A percentile compares a stretch with the other conserved stretches of the same genome.
Conservation (phyloP, 2,113 vertebrate species). For the Ornithorhynchus anatinus region DNA sequence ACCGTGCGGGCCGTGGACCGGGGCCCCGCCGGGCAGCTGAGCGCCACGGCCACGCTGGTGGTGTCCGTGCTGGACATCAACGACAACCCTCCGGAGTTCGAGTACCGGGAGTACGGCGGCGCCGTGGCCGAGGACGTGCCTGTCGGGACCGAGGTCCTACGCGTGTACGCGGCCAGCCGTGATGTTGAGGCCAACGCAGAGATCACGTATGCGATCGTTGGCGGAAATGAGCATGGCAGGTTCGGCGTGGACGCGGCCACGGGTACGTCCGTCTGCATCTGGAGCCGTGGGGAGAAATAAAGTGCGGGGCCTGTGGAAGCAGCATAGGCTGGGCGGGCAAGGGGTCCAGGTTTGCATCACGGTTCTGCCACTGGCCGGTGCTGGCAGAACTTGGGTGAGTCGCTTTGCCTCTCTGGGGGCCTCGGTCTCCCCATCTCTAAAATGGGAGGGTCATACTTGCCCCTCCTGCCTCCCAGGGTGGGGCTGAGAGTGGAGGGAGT, state of each 20-base stretch:
- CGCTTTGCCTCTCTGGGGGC: too few species aligned
- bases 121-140: constrained; percentile 82
- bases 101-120: constrained; percentile 88
- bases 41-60: constrained; percentile 75
- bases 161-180: constrained; percentile 89
- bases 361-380: too few species aligned
- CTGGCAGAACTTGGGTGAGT: too few species aligned
- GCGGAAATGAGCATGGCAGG: constrained; percentile 91
- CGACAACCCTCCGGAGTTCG: constrained; percentile 95
- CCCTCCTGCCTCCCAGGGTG: too few species aligned
- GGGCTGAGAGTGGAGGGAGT: too few species aligned
- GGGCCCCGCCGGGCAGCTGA: constrained; percentile 81
- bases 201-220: constrained; percentile 89
- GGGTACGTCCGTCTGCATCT: too few species aligned
- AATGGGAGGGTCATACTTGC: too few species aligned
- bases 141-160: constrained; percentile 85
- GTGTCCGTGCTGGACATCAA: constrained; percentile 96
- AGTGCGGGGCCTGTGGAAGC: too few species aligned
- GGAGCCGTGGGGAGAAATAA: too few species aligned
- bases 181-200: constrained; percentile 88
- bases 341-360: too few species aligned
- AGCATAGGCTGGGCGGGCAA: too few species aligned
- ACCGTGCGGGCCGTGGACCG: constrained; percentile 84
- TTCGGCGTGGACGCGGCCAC: constrained; percentile 89
- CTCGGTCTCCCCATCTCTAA: too few species aligned